Base-by-base conservation (phyloP, 2,113 vertebrate species). In the Peucedramus taeniatus region DNA sequence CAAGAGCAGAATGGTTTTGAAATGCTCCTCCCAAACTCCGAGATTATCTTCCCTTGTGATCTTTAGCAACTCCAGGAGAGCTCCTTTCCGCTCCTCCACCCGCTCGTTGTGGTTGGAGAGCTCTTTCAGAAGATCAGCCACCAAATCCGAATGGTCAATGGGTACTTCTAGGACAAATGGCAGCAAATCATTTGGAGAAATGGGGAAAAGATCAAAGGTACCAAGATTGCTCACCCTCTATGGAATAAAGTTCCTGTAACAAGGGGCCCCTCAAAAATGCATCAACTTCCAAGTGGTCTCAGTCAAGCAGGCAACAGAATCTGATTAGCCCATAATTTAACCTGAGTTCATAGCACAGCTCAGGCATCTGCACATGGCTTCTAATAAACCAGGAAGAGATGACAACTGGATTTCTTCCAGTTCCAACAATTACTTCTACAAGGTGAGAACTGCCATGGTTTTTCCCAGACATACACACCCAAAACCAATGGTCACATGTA, bases 21-120 rank as follows among this genome's bases (percentile, higher is more conserved):
- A 99, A 97, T 99, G 99, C 66, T 99, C 99, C 47, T 99, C 99
- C 99, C 99, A 99, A 79, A 99, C 99, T 12, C 99, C 99, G 7
- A 98, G 94, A 96, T 98, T 99, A 98, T 99, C 99, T 60, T 99
- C 99, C 20, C 99, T 98, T 0, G 99, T 99, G 97, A 99, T 99
- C 98, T 99, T 99, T 51, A 99, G 98, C 89, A 99, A 97, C 92
- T 99, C 99, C 96, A 99, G 98, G 87, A 99, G 97, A 49, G 99
- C 99, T 5, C 98, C 99, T 83, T 99, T 99, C 80, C 99, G 97
- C 94, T 99, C 99, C 94, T 99, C 99, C 24, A 99, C 98, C 1
- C 99, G 98, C 95, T 99, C 99, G 0, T 99, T 99, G 98, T 99
- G 99, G 97, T 99, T 99, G 94, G 99, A 99, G 93, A 99, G 98